These are phyloP conservation scores for Rotaria sp. DNA, from an alignment of 2,888 invertebrate species.

Conservation along the genomic window DNA sequence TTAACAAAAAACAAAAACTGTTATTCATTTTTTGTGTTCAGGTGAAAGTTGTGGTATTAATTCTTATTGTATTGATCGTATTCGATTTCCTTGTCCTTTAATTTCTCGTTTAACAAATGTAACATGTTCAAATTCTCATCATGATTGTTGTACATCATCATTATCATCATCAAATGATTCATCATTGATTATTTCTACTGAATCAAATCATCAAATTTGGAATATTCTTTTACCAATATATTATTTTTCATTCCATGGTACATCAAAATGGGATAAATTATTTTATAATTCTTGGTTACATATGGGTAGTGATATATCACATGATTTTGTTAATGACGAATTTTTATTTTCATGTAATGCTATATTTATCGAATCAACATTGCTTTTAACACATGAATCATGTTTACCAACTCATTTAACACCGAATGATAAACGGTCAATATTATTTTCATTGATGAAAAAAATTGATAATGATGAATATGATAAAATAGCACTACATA, in stretches of 20 bases:
- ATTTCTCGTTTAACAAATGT: neutral
- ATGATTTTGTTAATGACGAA: conserved; percentile 6
- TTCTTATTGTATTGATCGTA: neutral
- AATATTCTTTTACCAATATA: neutral
- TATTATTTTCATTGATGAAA: neutral
- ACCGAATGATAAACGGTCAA: neutral
- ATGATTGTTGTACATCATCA: neutral
- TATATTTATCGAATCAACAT: neutral
- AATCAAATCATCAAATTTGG: neutral
- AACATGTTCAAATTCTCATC: neutral
- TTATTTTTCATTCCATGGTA: neutral
- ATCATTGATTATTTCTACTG: neutral
- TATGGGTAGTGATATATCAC: neutral
- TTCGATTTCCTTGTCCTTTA: neutral
- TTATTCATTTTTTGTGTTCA: no score
- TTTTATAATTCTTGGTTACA: neutral
- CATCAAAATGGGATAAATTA: neutral
- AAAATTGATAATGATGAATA: neutral
- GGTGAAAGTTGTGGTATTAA: neutral
- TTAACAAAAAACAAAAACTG: no score
- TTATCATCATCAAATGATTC: neutral
- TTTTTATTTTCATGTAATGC: neutral
- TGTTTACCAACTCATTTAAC: neutral
- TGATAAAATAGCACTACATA: neutral
- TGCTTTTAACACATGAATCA: neutral